Base-by-base conservation (phyloP, 2,797 vertebrate genomes). In the Tokudaia muenninki region DNA sequence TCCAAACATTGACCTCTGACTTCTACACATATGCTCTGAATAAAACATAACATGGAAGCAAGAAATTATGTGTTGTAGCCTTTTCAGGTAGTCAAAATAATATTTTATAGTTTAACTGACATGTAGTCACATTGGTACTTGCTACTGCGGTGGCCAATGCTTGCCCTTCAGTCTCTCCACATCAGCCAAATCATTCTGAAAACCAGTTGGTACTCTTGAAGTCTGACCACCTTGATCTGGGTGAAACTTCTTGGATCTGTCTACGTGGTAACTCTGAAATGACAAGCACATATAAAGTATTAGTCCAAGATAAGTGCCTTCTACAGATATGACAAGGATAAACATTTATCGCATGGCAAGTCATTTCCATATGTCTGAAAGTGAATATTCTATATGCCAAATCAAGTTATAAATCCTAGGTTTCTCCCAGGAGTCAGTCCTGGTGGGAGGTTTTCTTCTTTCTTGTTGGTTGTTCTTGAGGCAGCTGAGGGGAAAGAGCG, bases 181-280 rank as follows among this genome's bases (percentile, higher is more conserved):
- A 72, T 57, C 55, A 17, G 90, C 63, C 81, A 96, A 92, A 96
- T 98, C 74, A 29, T 98, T 98, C 86, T 92, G 98, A 97, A 95
- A 98, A 72, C 37, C 91, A 80, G 22, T 91, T 91, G 94, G 96
- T 79, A 52, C 79, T 92, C 97, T 93, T 0, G 9, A 94, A 93
- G 92, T 65, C 87, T 78, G 19, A 1, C 86, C 78, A 84, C 70
- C 92, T 96, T 97, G 96, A 96, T 84, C 87, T 59, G 95, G 92
- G 63, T 75, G 78, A 31, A 59, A 55, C 79, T 97, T 98, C 97
- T 97, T 98, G 94, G 87, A 63, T 95, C 80, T 75, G 44, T 98
- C 97, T 93, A 79, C 0, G 21, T 12, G 97, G 87, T 95, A 97
- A 96, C 88, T 98, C 98, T 99, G 98, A 98, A 98, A 99, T 97